Evolutionary conservation across 2,888 invertebrate genomes (phyloP).

Genomic region (Drosophila kuntzei): DNA sequence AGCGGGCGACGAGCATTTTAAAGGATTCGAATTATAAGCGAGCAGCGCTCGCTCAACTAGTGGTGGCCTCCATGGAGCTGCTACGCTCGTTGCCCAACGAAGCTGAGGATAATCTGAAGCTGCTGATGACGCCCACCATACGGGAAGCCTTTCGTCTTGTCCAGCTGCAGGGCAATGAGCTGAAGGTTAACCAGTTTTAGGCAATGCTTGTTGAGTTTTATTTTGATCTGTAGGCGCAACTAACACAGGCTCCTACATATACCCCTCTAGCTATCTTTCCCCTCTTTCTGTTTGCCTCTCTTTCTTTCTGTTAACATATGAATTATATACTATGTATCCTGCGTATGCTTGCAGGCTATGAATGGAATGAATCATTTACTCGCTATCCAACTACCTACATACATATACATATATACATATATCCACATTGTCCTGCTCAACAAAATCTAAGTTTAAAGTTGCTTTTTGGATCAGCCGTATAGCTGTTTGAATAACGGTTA

Average conservation of each 20-base stretch:
- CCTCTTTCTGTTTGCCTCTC: conserved; percentile 6
- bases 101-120: conserved; percentile 86
- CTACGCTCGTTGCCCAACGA: conserved; percentile 88
- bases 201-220: conserved; percentile 85
- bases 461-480: conserved; percentile 22
- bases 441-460: conserved; percentile 8
- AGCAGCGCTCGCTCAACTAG: conserved; percentile 93
- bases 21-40: conserved; percentile 95
- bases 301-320: conserved; percentile 2
- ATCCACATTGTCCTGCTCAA: not conserved
- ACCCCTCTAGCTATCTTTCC: conserved; percentile 9
- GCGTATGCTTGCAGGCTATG: not conserved
- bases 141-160: conserved; percentile 85
- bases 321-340: not conserved
- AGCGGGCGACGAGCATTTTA: conserved; percentile 92
- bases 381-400: not conserved
- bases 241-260: conserved; percentile 48
- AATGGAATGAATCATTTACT: conserved; percentile 11
- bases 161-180: conserved; percentile 85
- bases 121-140: conserved; percentile 85
- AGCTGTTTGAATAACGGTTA: conserved; percentile 33
- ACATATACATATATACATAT: no score
- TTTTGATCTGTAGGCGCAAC: conserved; percentile 83
- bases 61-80: conserved; percentile 94
- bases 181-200: conserved; percentile 85